Conservation (phyloP, 2,888 invertebrate genomes). For the Coleophora flavipennella region DNA sequence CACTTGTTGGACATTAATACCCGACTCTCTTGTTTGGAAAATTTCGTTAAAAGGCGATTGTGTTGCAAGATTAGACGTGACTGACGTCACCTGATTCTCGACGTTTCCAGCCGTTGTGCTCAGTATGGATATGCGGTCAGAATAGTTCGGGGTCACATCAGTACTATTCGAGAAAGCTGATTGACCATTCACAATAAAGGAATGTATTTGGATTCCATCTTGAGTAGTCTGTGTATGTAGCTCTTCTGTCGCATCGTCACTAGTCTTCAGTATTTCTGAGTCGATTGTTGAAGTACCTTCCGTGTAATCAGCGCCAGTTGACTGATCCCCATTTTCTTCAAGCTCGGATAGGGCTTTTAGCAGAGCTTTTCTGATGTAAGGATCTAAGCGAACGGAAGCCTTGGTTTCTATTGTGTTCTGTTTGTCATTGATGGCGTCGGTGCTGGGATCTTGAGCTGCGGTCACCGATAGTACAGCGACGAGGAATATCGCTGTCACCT, state of each 20-base stretch:
- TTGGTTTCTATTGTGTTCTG: slow-evolving; percentile 56
- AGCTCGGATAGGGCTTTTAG: slow-evolving; percentile 83
- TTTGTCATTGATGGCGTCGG: slow-evolving; percentile 42
- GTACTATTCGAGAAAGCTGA: slow-evolving; percentile 48
- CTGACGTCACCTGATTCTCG: slow-evolving; percentile 54
- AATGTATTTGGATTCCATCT: slow-evolving; percentile 69
- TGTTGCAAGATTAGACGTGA: slow-evolving; percentile 47
- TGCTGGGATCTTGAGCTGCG: slow-evolving; percentile 40
- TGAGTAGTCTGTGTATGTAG: slow-evolving; percentile 29
- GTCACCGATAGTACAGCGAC: slow-evolving; percentile 33
- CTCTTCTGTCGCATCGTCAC: slow-evolving; percentile 44
- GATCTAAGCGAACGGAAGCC: slow-evolving; percentile 77
- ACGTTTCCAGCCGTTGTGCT: slow-evolving; percentile 62
- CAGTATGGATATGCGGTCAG: slow-evolving; percentile 53
- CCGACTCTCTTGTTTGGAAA: slow-evolving; percentile 50
- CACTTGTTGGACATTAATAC: slow-evolving; percentile 46
- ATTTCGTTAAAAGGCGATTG: slow-evolving; percentile 53
- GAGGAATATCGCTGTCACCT: slow-evolving; percentile 43
- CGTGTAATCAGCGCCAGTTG: slow-evolving; percentile 53
- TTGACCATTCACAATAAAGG: slow-evolving; percentile 67
- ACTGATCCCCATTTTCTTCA: slow-evolving; percentile 72
- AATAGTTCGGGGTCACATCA: slow-evolving; percentile 38
- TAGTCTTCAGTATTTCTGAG: slow-evolving; percentile 45
- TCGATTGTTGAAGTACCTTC: slow-evolving; percentile 35
- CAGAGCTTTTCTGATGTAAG: slow-evolving; percentile 81